These are phyloP conservation scores for Hetaerina americana DNA, from an alignment of 1,140 invertebrate genomes.

Conservation along the genomic window DNA sequence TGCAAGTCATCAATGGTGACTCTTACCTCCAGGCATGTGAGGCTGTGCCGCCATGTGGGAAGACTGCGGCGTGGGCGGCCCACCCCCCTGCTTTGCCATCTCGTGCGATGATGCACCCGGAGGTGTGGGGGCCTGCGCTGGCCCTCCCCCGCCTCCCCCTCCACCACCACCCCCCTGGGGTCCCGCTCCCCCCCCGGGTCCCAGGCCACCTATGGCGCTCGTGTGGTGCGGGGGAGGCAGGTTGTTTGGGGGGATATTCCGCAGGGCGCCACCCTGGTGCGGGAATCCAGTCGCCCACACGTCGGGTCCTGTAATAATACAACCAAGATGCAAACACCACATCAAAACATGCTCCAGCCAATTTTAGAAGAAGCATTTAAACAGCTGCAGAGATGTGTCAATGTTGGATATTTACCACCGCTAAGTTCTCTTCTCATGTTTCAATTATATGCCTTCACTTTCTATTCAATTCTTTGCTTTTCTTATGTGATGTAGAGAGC, in stretches of 20 bases:
- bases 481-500: too few relatives aligned
- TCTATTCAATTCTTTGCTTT: too few relatives aligned
- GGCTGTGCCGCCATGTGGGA: neutral
- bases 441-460: too few relatives aligned
- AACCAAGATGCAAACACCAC: too few relatives aligned
- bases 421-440: too few relatives aligned
- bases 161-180: neutral
- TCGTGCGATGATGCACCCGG: neutral
- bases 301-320: neutral
- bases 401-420: too few relatives aligned
- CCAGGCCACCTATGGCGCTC: neutral
- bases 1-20: too few relatives aligned
- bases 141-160: neutral
- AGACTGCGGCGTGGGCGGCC: neutral
- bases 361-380: too few relatives aligned
- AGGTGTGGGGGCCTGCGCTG: neutral
- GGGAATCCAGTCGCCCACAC: neutral
- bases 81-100: neutral
- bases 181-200: too few relatives aligned
- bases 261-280: too few relatives aligned
- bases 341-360: too few relatives aligned
- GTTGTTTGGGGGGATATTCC: neutral
- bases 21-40: neutral
- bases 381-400: too few relatives aligned
- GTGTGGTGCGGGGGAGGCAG: neutral